Conservation (phyloP, 2,888 invertebrate genomes). For the Aradus depressus region DNA sequence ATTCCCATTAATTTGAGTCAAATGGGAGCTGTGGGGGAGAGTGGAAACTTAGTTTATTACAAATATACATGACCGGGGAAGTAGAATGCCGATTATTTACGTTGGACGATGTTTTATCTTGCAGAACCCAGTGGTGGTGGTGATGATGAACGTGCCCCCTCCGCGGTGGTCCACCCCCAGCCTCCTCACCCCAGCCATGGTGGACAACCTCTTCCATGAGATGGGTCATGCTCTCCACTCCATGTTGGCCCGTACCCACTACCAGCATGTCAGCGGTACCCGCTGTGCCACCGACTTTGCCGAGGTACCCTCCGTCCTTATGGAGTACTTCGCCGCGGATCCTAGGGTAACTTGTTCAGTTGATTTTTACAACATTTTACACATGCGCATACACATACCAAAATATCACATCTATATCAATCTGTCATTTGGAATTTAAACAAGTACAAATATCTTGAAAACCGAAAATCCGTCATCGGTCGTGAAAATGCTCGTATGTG, state of each 20-base stretch:
- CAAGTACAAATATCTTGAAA: not conserved
- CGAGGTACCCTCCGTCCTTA: slow-evolving; percentile 95
- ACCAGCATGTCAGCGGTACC: slow-evolving; percentile 96
- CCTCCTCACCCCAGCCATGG: slow-evolving; percentile 66
- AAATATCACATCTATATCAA: no score
- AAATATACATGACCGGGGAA: no score
- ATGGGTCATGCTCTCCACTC: slow-evolving; percentile 99
- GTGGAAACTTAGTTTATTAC: no score
- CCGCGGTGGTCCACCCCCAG: slow-evolving; percentile 66
- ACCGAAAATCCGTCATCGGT: no score
- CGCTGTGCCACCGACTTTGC: slow-evolving; percentile 96
- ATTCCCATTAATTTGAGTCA: no score
- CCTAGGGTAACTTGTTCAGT: slow-evolving; percentile 52
- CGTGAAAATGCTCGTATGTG: no score
- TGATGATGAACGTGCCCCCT: slow-evolving; percentile 76
- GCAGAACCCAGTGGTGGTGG: slow-evolving; percentile 78
- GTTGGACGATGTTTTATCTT: slow-evolving; percentile 25
- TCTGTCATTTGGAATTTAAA: not conserved
- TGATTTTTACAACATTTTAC: not conserved
- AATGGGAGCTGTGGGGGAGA: no score
- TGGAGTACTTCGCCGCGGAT: slow-evolving; percentile 94
- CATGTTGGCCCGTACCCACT: slow-evolving; percentile 87
- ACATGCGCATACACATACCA: not conserved
- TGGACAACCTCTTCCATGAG: slow-evolving; percentile 97
- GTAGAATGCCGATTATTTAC: no score